Evolutionary conservation across 2,113 vertebrate genomes (phyloP), one percentile per base, ranked within the genome.

Genomic region (Istiophorus platypterus): DNA sequence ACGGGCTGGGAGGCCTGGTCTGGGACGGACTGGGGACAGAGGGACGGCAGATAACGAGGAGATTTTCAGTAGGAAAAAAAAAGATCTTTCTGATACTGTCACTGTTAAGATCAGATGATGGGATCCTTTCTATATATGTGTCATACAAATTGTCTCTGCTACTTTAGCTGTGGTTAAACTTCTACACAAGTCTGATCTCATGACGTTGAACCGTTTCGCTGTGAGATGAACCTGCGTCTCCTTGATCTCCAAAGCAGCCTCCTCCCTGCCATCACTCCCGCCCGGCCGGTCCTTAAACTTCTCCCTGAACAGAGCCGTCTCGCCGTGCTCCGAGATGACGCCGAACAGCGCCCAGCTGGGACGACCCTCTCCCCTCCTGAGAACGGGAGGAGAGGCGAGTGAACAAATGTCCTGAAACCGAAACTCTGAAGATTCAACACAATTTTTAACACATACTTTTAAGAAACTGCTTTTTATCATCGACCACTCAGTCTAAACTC

Each of bases 341-440:
- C 93, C 93, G 15, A 96, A 95, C 81, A 96, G 70, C 11, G 94
- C 93, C 96, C 96, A 96, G 85, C 51, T 49, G 47, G 96, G 96
- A n/a, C 96, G 95, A 0, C 95, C 94, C 72, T 90, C 91, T 0
- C 95, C 95, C 51, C 68, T 91, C 83, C 95, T 96, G 85, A 22
- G 47, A 63, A 77, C 10, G 20, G 29, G 34, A 11, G 13, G 24
- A 20, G 12, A 49, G 24, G 8, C 10, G 22, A 27, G n/a, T 17
- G 37, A 42, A 8, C 13, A 63, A 39, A 39, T 63, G 61, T 41
- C 34, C 49, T 52, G 7, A 20, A 52, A 52, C 49, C 47, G 7
- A 20, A 1, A 34, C 31, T 34, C 3, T 34, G 31, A 34, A 49
- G 37, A 4, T 13, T 45, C 14, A 45, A 17, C 42, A 45, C 42